Conservation (phyloP, 2,797 vertebrate genomes). For the Esox lucius region DNA sequence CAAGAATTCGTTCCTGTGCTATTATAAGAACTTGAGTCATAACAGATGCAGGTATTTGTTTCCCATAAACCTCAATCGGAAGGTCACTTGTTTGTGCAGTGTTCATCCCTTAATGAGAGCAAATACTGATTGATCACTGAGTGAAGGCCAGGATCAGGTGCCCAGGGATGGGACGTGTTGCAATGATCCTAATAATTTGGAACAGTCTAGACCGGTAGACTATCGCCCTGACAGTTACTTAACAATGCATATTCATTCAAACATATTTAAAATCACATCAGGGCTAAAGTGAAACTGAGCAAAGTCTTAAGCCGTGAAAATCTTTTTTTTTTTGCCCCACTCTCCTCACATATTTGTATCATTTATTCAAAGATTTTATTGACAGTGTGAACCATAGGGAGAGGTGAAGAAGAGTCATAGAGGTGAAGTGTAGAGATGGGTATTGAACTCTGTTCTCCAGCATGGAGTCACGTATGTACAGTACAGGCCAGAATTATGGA, state of each 20-base stretch:
- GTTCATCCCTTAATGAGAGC: constrained; percentile 1
- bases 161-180: constrained; percentile 30
- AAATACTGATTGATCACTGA: constrained; percentile 13
- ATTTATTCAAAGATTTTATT: too few species aligned
- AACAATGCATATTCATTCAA: neutral
- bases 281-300: neutral
- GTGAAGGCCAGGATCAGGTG: constrained; percentile 31
- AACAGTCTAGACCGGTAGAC: constrained; percentile 25
- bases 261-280: neutral
- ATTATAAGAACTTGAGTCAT: neutral
- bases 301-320: neutral
- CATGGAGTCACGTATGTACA: too few species aligned
- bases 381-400: too few species aligned
- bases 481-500: too few species aligned
- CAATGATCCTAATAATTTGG: constrained; percentile 20
- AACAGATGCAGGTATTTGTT: neutral
- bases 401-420: too few species aligned
- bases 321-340: too few species aligned
- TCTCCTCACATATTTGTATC: too few species aligned
- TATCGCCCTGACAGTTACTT: neutral
- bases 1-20: neutral
- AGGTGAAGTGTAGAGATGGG: too few species aligned
- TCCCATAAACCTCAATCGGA: constrained; percentile 16
- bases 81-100: neutral
- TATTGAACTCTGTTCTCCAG: too few species aligned